Percentiles rank a stretch among this genome's conserved stretches.
Evolutionary conservation across 2,888 invertebrate genomes (phyloP).

Genomic region (Oeneis ivallda): DNA sequence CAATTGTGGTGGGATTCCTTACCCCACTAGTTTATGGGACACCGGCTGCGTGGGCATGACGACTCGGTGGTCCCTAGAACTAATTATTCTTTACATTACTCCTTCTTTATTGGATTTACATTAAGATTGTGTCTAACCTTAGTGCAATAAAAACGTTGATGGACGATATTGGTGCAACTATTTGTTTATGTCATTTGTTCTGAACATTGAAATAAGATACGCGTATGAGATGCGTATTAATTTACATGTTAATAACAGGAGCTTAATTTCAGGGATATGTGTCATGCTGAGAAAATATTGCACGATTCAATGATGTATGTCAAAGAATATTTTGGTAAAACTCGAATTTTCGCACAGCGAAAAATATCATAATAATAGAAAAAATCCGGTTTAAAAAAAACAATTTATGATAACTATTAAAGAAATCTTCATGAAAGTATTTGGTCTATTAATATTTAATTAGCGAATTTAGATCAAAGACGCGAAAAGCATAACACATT

Average conservation of each 20-base stretch:
- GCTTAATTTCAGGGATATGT: neutral
- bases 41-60: constrained; percentile 64
- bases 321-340: neutral
- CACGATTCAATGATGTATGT: neutral
- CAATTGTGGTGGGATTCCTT: constrained; percentile 78
- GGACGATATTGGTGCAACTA: constrained; percentile 9
- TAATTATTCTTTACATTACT: constrained; percentile 53
- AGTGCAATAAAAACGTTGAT: constrained; percentile 24
- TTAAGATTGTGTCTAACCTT: constrained; percentile 16
- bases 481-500: too few relatives aligned
- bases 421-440: too few relatives aligned
- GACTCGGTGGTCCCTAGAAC: constrained; percentile 60
- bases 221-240: neutral
- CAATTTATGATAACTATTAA: too few relatives aligned
- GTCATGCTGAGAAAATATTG: neutral
- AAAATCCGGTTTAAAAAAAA: too few relatives aligned
- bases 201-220: constrained; percentile 5
- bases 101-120: constrained; percentile 34
- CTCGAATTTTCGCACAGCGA: too few relatives aligned
- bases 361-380: neutral
- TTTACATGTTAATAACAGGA: constrained; percentile 2
- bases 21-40: constrained; percentile 71
- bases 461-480: too few relatives aligned
- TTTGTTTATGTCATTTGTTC: constrained; percentile 1
- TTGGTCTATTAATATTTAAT: too few relatives aligned